Evolutionary conservation across 2,113 vertebrate species (phyloP).

Genomic region (Notothenia coriiceps): DNA sequence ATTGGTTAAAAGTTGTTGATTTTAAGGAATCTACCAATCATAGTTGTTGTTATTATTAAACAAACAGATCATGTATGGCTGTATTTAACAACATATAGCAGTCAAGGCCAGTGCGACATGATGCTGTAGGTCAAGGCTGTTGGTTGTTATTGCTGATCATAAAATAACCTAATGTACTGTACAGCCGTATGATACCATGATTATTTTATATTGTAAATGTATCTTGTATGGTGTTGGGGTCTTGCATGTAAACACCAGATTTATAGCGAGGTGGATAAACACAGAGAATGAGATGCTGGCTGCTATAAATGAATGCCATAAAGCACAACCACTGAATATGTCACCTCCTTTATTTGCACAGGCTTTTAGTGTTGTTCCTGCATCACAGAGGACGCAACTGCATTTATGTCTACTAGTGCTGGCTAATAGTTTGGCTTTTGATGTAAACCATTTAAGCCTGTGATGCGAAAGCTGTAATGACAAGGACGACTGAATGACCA

Average conservation of each 20-base stretch:
- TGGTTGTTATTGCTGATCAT: constrained; percentile 20
- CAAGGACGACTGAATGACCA: not conserved
- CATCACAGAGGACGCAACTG: constrained; percentile 43
- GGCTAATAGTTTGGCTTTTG: constrained; percentile 9
- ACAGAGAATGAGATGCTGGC: constrained; percentile 22
- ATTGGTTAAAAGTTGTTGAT: not conserved
- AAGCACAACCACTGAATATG: constrained; percentile 55
- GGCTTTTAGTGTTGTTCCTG: constrained; percentile 60
- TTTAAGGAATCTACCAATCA: not conserved
- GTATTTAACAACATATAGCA: not conserved
- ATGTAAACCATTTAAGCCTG: not conserved
- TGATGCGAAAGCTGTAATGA: not conserved
- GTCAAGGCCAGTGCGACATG: not conserved
- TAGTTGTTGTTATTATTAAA: not conserved
- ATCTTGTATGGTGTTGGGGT: constrained; percentile 4
- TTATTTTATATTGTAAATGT: constrained; percentile 22
- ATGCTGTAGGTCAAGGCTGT: constrained; percentile 42
- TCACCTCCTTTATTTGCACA: constrained; percentile 42
- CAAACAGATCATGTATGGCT: not conserved
- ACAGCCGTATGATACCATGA: not conserved
- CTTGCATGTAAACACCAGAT: constrained; percentile 33
- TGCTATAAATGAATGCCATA: constrained; percentile 53
- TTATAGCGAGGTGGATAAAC: constrained; percentile 26
- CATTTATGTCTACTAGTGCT: constrained; percentile 35
- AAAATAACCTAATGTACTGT: constrained; percentile 44